Evolutionary conservation across 2,888 invertebrate species (phyloP), one percentile per base, ranked within the genome.

Genomic region (Rotaria socialis): DNA sequence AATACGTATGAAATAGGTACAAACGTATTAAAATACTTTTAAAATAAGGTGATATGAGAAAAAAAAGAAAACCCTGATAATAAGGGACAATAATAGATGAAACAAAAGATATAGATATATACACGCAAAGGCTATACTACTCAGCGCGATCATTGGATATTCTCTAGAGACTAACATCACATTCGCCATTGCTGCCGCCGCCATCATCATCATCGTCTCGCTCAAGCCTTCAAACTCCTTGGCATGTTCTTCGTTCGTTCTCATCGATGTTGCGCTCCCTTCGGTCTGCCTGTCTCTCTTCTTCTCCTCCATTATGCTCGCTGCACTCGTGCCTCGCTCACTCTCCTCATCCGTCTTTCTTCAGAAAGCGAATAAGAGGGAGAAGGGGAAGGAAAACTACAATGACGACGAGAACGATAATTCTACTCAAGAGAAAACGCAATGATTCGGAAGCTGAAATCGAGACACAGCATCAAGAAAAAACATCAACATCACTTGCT

Each of bases 351-450:
- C 35, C 67, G 67, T 67, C 67, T 67, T 67, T 67, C 67, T 67
- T 67, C 55, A 55, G 55, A 55, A 22, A 55, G 55, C 19, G 55
- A 55, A 4, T 52, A 52, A 55, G 55, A 27, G 58, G 22, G n/a
- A 24, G n/a, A 58, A 67, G 67, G 35, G 67, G 14, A 16, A 67
- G 16, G 67, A 67, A 35, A 67, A 67, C 67, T 27, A 67, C 67
- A 67, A 67, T 60, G 58, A 60, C 55, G 55, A 67, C 67, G 35
- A 67, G 67, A 67, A 67, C 67, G 67, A 67, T 67, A 67, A 67
- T 67, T 67, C 67, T 67, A 67, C 67, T 67, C 67, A 67, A 67
- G 67, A 67, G 67, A 67, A 67, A 67, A 67, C 67, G 67, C 67
- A 67, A 67, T 67, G 35, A 35, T 67, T 67, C 27, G 67, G 16